phyloP scores from a whole-genome alignment of 2,113 vertebrate species.

The Macrotis lagotis region DNA sequence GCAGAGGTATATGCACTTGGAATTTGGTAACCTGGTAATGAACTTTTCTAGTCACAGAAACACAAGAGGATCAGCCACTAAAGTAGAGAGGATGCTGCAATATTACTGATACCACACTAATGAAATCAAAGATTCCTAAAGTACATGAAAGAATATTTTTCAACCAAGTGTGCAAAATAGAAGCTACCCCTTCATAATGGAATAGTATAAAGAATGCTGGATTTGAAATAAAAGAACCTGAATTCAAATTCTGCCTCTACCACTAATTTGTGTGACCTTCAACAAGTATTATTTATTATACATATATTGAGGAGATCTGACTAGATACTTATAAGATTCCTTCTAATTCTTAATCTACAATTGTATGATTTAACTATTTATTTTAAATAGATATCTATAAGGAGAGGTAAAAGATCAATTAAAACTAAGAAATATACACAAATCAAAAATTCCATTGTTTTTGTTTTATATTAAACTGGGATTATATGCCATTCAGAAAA shows the following conservation, averaged over 20 bases:
- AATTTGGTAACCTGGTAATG: neutral
- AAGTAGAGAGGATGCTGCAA: neutral
- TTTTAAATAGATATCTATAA: neutral
- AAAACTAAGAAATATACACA: slow-evolving; percentile 37
- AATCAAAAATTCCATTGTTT: neutral
- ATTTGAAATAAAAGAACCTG: neutral
- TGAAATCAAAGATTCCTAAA: neutral
- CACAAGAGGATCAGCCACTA: neutral
- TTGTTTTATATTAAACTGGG: slow-evolving; percentile 15
- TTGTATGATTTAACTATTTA: neutral
- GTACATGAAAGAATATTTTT: neutral
- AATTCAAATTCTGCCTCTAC: neutral
- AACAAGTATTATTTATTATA: neutral
- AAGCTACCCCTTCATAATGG: neutral
- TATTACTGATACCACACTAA: neutral
- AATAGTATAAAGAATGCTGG: neutral
- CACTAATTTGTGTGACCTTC: neutral
- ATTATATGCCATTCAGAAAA: slow-evolving; percentile 42
- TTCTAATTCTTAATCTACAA: neutral
- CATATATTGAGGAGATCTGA: neutral
- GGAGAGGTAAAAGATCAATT: neutral
- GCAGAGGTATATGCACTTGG: neutral
- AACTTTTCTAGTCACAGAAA: neutral
- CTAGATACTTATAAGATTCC: neutral
- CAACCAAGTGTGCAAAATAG: neutral